Evolutionary conservation across 1,140 invertebrate genomes (phyloP).

Genomic region (Patella vulgata): DNA sequence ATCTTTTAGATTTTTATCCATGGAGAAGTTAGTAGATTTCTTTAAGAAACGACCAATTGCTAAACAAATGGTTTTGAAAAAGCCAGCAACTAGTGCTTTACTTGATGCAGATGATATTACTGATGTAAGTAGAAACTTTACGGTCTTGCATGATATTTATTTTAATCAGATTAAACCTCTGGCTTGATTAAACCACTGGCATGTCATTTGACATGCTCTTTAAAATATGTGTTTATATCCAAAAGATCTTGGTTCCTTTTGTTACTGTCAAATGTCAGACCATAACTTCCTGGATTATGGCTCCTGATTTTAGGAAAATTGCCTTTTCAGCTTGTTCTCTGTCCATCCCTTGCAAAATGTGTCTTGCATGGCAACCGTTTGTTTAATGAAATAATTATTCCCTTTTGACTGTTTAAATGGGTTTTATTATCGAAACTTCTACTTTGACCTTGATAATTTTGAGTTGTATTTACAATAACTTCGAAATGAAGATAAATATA

Average conservation of each 20-base stretch:
- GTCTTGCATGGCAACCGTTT: too few species aligned
- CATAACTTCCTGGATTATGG: too few species aligned
- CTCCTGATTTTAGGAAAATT: too few species aligned
- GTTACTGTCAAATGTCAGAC: too few species aligned
- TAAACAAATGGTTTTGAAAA: conserved; percentile 83
- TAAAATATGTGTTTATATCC: too few species aligned
- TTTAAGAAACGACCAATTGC: conserved; percentile 90
- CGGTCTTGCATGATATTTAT: not conserved
- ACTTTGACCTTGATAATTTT: conserved; percentile 7
- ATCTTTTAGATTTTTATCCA: conserved; percentile 87
- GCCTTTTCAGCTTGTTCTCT: too few species aligned
- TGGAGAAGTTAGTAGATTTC: conserved; percentile 88
- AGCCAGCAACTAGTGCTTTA: conserved; percentile 79
- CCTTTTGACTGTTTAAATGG: conserved; percentile 14
- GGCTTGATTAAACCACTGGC: not conserved
- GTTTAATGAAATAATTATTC: not conserved
- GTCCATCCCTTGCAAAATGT: too few species aligned
- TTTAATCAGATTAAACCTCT: not conserved
- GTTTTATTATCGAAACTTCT: conserved; percentile 2
- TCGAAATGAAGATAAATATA: too few species aligned
- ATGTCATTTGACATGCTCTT: not conserved
- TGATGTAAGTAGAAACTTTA: conserved; percentile 69
- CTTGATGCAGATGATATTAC: not conserved
- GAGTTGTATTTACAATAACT: too few species aligned
- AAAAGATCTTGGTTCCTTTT: too few species aligned